phyloP scores from a whole-genome alignment of 2,888 invertebrate genomes.

The Melieria omissa region DNA sequence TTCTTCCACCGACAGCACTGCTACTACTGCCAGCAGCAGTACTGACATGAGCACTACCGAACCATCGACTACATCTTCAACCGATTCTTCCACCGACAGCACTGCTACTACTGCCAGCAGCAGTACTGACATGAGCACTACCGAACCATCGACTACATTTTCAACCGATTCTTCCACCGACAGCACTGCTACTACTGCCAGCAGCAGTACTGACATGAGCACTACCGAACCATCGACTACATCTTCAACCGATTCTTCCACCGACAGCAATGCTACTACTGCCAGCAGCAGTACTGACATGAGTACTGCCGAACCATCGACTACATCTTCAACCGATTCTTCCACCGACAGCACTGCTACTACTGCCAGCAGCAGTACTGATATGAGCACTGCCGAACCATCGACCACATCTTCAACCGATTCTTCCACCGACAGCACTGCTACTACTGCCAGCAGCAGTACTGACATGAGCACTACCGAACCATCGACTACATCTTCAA shows the following conservation, averaged over 20 bases:
- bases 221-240: too few species aligned
- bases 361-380: too few species aligned
- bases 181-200: background rate
- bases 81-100: background rate
- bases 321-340: background rate
- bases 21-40: background rate
- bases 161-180: background rate
- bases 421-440: too few species aligned
- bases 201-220: too few species aligned
- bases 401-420: too few species aligned
- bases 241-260: too few species aligned
- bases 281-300: too few species aligned
- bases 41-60: background rate
- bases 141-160: background rate
- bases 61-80: background rate
- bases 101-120: background rate
- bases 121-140: background rate
- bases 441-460: too few species aligned
- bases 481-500: background rate
- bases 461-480: background rate
- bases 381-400: too few species aligned
- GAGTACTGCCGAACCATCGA: background rate
- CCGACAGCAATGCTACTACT: too few species aligned
- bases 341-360: background rate
- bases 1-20: background rate